Evolutionary conservation across 2,888 invertebrate species (phyloP).

Genomic region (Serrognathus titanus): DNA sequence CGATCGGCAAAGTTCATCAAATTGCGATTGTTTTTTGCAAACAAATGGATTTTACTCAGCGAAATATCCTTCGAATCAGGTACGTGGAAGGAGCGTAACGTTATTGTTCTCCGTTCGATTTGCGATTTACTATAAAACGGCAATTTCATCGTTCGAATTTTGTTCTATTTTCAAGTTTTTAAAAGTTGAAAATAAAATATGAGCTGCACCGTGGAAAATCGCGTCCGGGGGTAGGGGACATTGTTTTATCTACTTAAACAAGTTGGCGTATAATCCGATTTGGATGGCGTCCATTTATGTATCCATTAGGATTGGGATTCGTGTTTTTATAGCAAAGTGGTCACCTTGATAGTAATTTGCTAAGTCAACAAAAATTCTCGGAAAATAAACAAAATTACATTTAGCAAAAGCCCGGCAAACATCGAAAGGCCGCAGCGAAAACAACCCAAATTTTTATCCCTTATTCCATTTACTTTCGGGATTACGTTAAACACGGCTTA

Average conservation of each 20-base stretch:
- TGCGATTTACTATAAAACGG: too few species aligned
- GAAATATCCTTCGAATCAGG: conserved; percentile 82
- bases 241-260: neutral
- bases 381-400: neutral
- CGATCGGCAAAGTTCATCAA: conserved; percentile 73
- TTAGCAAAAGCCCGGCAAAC: neutral
- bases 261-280: conserved; percentile 21
- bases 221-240: too few species aligned
- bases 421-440: neutral
- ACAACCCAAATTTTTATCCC: neutral
- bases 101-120: neutral
- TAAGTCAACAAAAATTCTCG: neutral
- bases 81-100: conserved; percentile 45
- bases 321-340: conserved; percentile 32
- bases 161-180: too few species aligned
- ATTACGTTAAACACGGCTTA: too few species aligned
- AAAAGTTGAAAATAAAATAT: too few species aligned
- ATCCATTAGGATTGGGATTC: conserved; percentile 29
- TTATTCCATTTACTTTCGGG: too few species aligned
- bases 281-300: conserved; percentile 27
- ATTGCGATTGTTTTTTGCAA: conserved; percentile 70
- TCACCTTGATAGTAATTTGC: conserved; percentile 17
- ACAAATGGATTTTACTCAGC: conserved; percentile 85
- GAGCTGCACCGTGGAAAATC: too few species aligned
- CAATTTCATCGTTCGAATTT: too few species aligned